A percentile compares a stretch with the other conserved stretches of the same genome.
Conservation (phyloP, 2,888 invertebrate genomes). For the Erebia ligea region DNA sequence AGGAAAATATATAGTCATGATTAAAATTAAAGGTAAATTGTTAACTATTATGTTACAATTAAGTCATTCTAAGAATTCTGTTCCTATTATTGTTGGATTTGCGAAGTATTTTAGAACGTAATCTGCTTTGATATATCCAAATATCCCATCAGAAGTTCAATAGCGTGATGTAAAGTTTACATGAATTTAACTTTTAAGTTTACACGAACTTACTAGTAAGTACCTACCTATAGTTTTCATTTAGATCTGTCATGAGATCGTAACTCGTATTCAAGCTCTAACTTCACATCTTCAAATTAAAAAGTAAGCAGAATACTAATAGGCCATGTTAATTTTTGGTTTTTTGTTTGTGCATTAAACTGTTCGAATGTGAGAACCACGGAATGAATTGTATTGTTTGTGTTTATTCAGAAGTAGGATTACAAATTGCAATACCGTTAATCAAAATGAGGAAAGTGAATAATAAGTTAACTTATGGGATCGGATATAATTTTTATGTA, state of each 20-base stretch:
- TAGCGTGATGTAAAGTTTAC: too few relatives aligned
- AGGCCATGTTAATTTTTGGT: not conserved
- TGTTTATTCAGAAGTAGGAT: constrained; percentile 21
- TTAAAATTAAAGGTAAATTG: constrained; percentile 10
- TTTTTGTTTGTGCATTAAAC: constrained; percentile 13
- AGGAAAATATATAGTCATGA: constrained; percentile 1
- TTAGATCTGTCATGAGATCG: too few relatives aligned
- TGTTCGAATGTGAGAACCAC: constrained; percentile 23
- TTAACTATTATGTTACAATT: not conserved
- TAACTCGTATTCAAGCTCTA: too few relatives aligned
- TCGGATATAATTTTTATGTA: too few relatives aligned
- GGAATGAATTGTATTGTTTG: constrained; percentile 29
- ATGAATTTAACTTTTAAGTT: too few relatives aligned
- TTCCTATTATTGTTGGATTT: not conserved
- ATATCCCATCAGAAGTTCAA: too few relatives aligned
- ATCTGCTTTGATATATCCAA: too few relatives aligned
- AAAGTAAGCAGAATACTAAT: too few relatives aligned
- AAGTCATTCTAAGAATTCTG: not conserved
- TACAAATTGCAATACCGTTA: constrained; percentile 28
- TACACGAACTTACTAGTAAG: too few relatives aligned
- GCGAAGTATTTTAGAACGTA: too few relatives aligned
- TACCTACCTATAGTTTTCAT: too few relatives aligned
- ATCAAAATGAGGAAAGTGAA: constrained; percentile 19
- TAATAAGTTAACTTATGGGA: not conserved
- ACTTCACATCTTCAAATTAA: too few relatives aligned